Percentiles rank a stretch among this genome's conserved stretches.
These are phyloP conservation scores for Shinisaurus crocodilurus DNA, from an alignment of 2,113 vertebrate species.

Conservation along the genomic window DNA sequence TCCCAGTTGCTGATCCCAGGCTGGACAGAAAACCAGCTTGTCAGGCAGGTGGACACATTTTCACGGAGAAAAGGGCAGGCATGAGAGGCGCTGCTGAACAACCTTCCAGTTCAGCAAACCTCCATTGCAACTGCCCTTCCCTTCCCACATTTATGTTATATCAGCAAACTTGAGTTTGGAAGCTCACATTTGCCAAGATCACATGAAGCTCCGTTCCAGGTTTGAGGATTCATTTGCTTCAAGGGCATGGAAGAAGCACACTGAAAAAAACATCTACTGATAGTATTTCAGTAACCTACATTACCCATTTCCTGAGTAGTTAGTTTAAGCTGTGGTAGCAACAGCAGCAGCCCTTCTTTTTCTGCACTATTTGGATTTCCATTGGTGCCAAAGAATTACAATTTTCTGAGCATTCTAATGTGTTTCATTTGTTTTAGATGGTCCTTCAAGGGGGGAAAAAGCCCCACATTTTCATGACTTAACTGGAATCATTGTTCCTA, in stretches of 20 bases:
- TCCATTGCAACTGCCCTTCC: not conserved
- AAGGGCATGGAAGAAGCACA: not conserved
- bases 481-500: not conserved
- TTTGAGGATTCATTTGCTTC: not conserved
- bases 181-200: not conserved
- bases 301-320: too few relatives aligned
- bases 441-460: too few relatives aligned
- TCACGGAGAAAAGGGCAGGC: too few relatives aligned
- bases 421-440: constrained; percentile 68
- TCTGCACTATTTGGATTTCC: not conserved
- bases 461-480: too few relatives aligned
- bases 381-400: not conserved
- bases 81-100: not conserved
- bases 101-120: not conserved
- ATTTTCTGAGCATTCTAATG: constrained; percentile 72
- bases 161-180: not conserved
- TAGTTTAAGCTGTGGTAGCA: too few relatives aligned
- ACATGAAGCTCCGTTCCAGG: not conserved
- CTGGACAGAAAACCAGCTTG: too few relatives aligned
- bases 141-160: not conserved
- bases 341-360: not conserved
- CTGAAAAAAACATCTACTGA: not conserved
- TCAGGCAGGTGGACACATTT: too few relatives aligned
- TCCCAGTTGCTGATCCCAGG: too few relatives aligned
- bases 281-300: not conserved